Evolutionary conservation across 2,797 vertebrate genomes (phyloP).

Genomic region (Coreius guichenoti): DNA sequence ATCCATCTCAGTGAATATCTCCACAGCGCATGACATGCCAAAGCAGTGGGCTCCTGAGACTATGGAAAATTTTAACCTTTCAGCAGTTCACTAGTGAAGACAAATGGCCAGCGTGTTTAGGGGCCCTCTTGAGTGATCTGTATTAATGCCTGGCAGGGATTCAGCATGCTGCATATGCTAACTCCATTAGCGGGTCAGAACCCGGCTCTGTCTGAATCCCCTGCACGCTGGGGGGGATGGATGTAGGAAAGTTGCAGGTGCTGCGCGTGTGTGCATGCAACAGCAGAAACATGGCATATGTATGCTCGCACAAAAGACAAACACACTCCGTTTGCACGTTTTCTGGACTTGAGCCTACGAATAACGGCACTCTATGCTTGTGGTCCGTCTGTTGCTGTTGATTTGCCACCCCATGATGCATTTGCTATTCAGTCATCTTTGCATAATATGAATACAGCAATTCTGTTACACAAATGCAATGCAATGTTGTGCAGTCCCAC

Average conservation of each 20-base stretch:
- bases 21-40: constrained; percentile 47
- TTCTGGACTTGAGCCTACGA: constrained; percentile 41
- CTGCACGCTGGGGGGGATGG: constrained; percentile 48
- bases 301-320: constrained; percentile 46
- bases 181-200: constrained; percentile 82
- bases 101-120: constrained; percentile 80
- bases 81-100: constrained; percentile 80
- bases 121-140: constrained; percentile 78
- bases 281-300: constrained; percentile 45
- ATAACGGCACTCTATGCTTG: constrained; percentile 45
- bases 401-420: constrained; percentile 31
- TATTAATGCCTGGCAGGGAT: constrained; percentile 81
- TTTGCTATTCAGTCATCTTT: constrained; percentile 48
- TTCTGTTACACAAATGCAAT: not conserved
- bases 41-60: constrained; percentile 66
- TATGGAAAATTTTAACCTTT: constrained; percentile 79
- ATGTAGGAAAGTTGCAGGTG: constrained; percentile 69
- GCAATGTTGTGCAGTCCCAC: not conserved
- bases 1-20: constrained; percentile 37
- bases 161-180: constrained; percentile 78
- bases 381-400: constrained; percentile 50
- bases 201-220: constrained; percentile 65
- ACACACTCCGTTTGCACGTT: constrained; percentile 49
- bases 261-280: constrained; percentile 20
- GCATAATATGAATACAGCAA: constrained; percentile 28